Conservation (phyloP, 2,797 vertebrate genomes). For the Rousettus madagascariensis region DNA sequence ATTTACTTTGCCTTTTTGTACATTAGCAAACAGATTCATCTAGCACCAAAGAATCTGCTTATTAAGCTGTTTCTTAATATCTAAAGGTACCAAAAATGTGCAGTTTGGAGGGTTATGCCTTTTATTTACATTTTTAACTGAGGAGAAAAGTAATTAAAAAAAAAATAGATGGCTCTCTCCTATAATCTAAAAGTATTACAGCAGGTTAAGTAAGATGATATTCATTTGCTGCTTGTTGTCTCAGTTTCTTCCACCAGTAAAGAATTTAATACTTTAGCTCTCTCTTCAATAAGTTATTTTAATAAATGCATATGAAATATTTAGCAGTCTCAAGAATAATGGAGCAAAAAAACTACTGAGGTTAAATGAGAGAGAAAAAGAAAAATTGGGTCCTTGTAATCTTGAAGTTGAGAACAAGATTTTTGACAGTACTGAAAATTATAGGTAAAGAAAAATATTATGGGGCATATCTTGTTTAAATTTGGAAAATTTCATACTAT, state of each 20-base stretch:
- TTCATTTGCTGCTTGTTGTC: neutral
- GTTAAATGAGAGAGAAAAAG: neutral
- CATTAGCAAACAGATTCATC: neutral
- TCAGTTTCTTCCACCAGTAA: neutral
- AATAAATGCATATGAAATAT: neutral
- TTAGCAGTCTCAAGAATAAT: neutral
- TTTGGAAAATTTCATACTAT: neutral
- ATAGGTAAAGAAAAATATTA: neutral
- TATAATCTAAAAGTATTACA: neutral
- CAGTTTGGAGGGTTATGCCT: neutral
- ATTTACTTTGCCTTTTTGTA: neutral
- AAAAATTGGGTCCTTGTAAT: neutral
- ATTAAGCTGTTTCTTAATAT: neutral
- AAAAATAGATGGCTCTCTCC: neutral
- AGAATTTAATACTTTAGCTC: neutral
- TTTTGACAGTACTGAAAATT: neutral
- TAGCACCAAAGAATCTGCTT: neutral
- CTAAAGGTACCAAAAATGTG: neutral
- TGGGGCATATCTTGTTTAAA: neutral
- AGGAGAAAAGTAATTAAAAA: neutral
- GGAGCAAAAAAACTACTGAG: neutral
- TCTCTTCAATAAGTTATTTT: neutral
- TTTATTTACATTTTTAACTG: conserved; percentile 1
- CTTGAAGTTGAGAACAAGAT: neutral
- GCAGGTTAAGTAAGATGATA: neutral